A percentile compares a stretch with the other conserved stretches of the same genome.
These are phyloP conservation scores for Archilochus colubris DNA, from an alignment of 2,113 vertebrate species.

Conservation along the genomic window DNA sequence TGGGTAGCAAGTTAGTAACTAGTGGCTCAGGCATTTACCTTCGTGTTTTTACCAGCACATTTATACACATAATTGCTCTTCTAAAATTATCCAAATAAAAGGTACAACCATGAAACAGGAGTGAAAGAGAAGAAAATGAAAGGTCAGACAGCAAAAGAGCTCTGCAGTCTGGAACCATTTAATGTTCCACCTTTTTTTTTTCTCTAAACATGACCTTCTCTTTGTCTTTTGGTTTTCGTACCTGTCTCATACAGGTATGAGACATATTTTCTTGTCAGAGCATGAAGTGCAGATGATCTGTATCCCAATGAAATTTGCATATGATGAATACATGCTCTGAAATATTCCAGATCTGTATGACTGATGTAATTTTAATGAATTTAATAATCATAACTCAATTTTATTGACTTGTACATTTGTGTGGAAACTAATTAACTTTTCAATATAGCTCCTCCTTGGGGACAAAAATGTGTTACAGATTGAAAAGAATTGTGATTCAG, in stretches of 20 bases:
- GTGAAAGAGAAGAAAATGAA: neutral
- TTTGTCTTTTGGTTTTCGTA: neutral
- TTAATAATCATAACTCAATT: conserved; percentile 33
- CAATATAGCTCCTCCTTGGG: neutral
- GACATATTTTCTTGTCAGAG: neutral
- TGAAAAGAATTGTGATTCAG: neutral
- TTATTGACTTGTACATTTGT: conserved; percentile 24
- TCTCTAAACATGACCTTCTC: neutral
- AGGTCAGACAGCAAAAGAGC: neutral
- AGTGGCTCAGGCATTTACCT: neutral
- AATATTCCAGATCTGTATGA: neutral
- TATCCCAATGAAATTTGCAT: neutral
- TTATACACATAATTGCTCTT: neutral
- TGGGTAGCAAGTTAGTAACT: neutral
- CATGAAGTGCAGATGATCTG: neutral
- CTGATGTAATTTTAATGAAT: neutral
- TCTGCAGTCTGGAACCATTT: neutral
- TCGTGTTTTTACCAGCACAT: neutral
- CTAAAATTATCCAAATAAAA: neutral
- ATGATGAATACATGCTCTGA: neutral
- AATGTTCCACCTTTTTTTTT: neutral
- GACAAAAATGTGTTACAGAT: neutral
- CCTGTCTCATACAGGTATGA: neutral
- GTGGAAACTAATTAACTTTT: conserved; percentile 55
- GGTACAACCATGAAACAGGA: neutral